A percentile compares a stretch with the other conserved stretches of the same genome.
phyloP scores from a whole-genome alignment of 1,140 invertebrate genomes.

The Teleopsis dalmanni region DNA sequence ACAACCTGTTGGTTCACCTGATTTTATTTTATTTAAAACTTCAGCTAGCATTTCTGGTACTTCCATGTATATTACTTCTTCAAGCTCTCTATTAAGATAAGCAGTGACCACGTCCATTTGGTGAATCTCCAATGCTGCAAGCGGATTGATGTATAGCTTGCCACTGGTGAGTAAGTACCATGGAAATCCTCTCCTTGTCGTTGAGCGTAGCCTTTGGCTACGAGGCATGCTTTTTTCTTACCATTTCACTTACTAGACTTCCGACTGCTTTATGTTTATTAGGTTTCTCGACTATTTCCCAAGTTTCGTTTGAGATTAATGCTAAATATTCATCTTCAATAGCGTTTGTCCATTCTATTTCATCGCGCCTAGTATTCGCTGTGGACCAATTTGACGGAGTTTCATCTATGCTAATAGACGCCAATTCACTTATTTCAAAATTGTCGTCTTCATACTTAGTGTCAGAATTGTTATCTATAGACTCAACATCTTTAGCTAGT shows the following conservation, averaged over 20 bases:
- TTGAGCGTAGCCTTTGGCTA: slow-evolving; percentile 43
- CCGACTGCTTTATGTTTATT: slow-evolving; percentile 17
- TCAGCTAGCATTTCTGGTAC: slow-evolving; percentile 26
- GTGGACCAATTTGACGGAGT: no score
- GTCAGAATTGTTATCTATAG: no score
- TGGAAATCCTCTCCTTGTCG: slow-evolving; percentile 33
- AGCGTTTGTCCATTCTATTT: slow-evolving; percentile 20
- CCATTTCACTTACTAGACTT: slow-evolving; percentile 19
- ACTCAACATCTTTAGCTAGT: no score
- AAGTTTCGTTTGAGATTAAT: slow-evolving; percentile 26
- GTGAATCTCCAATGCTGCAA: slow-evolving; percentile 25
- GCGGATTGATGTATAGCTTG: slow-evolving; percentile 22
- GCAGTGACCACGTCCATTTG: slow-evolving; percentile 37
- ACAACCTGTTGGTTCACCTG: slow-evolving; percentile 3
- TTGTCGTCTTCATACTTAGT: no score
- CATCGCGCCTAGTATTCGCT: no score
- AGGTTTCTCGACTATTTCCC: slow-evolving; percentile 27
- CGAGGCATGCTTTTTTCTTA: slow-evolving; percentile 42
- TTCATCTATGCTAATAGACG: no score
- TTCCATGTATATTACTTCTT: slow-evolving; percentile 40
- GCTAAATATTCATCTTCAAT: slow-evolving; percentile 31
- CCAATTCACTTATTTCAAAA: no score
- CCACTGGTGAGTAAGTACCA: slow-evolving; percentile 34
- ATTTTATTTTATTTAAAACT: slow-evolving; percentile 1
- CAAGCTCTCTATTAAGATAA: slow-evolving; percentile 40